phyloP scores from a whole-genome alignment of 1,140 invertebrate genomes.

The Cyphomyrmex costatus region DNA sequence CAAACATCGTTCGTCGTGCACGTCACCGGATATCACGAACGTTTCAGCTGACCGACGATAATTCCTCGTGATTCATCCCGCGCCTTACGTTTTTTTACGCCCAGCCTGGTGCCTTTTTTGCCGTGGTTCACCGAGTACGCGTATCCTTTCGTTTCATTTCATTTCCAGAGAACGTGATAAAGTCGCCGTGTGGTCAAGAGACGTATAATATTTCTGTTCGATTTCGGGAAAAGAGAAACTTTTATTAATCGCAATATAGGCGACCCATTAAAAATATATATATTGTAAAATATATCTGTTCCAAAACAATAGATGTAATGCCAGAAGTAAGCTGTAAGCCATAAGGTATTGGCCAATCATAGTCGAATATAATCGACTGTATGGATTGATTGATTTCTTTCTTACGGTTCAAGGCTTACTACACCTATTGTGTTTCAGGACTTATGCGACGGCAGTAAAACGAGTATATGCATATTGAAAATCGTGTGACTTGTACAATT shows the following conservation, averaged over 20 bases:
- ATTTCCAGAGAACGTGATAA: too few species aligned
- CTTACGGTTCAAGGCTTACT: too few species aligned
- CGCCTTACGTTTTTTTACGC: neutral
- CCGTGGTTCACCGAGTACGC: neutral
- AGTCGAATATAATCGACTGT: too few species aligned
- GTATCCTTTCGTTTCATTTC: neutral
- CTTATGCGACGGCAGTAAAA: neutral
- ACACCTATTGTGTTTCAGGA: too few species aligned
- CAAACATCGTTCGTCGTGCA: too few species aligned
- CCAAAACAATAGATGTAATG: too few species aligned
- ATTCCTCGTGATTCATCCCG: constrained; percentile 13
- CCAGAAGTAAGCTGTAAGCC: too few species aligned
- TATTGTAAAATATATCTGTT: too few species aligned
- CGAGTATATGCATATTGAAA: neutral
- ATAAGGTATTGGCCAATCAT: too few species aligned
- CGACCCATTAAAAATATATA: neutral
- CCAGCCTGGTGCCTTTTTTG: neutral
- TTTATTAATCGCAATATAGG: neutral
- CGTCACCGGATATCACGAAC: constrained; percentile 11
- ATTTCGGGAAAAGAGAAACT: too few species aligned
- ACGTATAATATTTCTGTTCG: neutral
- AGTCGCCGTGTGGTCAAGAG: neutral
- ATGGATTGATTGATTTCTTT: too few species aligned
- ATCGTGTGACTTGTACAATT: neutral
- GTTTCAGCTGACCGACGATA: constrained; percentile 4